Conservation (phyloP, 2,113 vertebrate species). For the Saccopteryx leptura region DNA sequence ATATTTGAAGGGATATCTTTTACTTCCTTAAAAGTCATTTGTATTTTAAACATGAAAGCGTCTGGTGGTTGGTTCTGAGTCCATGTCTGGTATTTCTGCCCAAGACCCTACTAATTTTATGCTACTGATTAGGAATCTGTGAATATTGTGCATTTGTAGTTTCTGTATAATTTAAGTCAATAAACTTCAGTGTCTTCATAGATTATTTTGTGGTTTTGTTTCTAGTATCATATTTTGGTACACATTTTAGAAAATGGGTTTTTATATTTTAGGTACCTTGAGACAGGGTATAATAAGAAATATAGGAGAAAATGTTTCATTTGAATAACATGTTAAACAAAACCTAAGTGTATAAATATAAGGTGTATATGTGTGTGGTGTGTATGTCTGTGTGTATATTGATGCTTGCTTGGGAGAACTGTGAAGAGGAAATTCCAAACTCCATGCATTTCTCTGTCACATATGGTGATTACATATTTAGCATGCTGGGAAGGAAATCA, state of each 20-base stretch:
- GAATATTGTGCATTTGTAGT: neutral
- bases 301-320: neutral
- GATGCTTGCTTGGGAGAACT: neutral
- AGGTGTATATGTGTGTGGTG: neutral
- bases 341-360: conserved; percentile 12
- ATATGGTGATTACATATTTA: conserved; percentile 69
- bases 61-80: neutral
- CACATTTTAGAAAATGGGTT: neutral
- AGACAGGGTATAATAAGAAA: neutral
- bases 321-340: neutral
- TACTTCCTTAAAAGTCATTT: neutral
- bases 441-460: conserved; percentile 21
- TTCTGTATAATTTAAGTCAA: neutral
- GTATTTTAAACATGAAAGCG: neutral
- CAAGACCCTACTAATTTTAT: neutral
- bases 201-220: neutral
- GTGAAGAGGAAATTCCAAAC: conserved; percentile 31
- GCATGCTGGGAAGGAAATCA: conserved; percentile 69
- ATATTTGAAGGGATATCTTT: neutral
- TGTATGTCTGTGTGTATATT: neutral
- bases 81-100: neutral
- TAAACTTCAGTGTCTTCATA: neutral
- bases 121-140: neutral
- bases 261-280: conserved; percentile 28
- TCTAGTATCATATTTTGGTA: neutral